A percentile compares a stretch with the other conserved stretches of the same genome.
phyloP scores from a whole-genome alignment of 2,113 vertebrate genomes.

The Mustela lutreola region DNA sequence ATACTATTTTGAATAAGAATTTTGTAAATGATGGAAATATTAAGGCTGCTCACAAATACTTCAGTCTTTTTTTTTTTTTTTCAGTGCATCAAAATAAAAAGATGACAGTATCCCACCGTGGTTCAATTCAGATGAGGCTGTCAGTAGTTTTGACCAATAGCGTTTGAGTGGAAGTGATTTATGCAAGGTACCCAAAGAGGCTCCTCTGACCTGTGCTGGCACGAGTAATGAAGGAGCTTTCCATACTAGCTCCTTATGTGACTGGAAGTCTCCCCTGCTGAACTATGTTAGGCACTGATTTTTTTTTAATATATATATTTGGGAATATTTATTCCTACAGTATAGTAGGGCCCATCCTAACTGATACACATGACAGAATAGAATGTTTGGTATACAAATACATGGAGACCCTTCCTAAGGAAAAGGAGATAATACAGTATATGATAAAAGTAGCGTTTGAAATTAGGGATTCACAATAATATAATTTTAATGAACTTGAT shows the following conservation, averaged over 20 bases:
- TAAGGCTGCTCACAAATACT: not conserved
- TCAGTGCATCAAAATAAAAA: not conserved
- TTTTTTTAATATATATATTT: not conserved
- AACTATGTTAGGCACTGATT: not conserved
- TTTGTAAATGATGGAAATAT: not conserved
- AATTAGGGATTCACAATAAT: not conserved
- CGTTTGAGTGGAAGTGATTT: not conserved
- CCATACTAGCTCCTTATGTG: not conserved
- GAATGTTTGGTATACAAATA: not conserved
- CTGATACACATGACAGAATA: not conserved
- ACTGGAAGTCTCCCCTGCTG: not conserved
- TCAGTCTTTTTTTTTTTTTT: not conserved
- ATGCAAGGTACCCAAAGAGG: too few species aligned
- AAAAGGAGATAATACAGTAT: not conserved
- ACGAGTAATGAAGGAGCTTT: not conserved
- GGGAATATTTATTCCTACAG: not conserved
- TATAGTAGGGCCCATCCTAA: not conserved
- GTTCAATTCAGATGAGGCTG: not conserved
- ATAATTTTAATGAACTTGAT: not conserved
- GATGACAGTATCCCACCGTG: not conserved
- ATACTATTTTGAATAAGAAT: not conserved
- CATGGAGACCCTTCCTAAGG: not conserved
- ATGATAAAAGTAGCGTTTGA: not conserved
- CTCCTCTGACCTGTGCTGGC: accelerated
- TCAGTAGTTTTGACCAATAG: not conserved